phyloP scores from a whole-genome alignment of 2,888 invertebrate species.

The Cryptus armator region DNA sequence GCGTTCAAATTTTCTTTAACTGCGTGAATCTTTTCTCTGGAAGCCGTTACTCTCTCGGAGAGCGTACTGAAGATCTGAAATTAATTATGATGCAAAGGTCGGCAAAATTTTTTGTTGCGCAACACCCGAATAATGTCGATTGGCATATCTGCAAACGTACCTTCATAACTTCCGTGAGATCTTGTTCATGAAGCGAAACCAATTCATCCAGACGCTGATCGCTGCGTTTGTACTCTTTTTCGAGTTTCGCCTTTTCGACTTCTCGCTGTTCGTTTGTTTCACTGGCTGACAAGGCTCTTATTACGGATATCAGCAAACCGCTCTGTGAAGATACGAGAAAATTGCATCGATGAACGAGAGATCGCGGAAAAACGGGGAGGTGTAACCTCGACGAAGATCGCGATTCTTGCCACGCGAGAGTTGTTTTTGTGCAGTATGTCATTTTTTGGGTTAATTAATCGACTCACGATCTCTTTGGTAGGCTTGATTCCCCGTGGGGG shows the following conservation, averaged over 20 bases:
- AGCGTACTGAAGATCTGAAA: slow-evolving; percentile 90
- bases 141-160: slow-evolving; percentile 79
- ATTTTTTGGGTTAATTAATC: slow-evolving; percentile 9
- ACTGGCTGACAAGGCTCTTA: slow-evolving; percentile 96
- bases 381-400: slow-evolving; percentile 62
- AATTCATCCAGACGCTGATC: slow-evolving; percentile 95
- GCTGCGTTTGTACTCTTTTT: slow-evolving; percentile 96
- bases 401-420: background rate
- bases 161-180: slow-evolving; percentile 93
- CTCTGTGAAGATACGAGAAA: slow-evolving; percentile 86
- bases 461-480: slow-evolving; percentile 93
- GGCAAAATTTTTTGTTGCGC: background rate
- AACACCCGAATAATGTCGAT: background rate
- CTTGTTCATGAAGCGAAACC: slow-evolving; percentile 94
- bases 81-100: slow-evolving; percentile 50
- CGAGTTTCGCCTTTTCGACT: slow-evolving; percentile 96
- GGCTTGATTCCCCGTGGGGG: slow-evolving; percentile 95
- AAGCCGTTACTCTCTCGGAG: slow-evolving; percentile 91
- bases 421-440: background rate
- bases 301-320: slow-evolving; percentile 96
- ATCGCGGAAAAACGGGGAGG: slow-evolving; percentile 25
- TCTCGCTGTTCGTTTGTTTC: slow-evolving; percentile 97
- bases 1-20: slow-evolving; percentile 94
- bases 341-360: background rate
- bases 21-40: slow-evolving; percentile 91